Evolutionary conservation across 2,888 invertebrate species (phyloP).

Genomic region (Trichacis sp.): DNA sequence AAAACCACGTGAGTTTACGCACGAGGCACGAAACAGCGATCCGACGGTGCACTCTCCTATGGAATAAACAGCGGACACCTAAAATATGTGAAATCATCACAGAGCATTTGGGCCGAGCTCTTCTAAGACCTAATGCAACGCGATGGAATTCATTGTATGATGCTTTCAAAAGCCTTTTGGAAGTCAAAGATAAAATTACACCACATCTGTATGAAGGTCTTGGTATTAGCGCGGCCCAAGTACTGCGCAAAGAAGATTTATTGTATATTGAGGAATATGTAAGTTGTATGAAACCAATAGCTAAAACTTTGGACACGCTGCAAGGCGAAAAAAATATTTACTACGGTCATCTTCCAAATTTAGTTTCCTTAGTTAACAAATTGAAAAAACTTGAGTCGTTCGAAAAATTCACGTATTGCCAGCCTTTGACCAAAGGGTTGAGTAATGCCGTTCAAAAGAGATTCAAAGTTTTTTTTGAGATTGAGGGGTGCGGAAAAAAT

Average conservation of each 20-base stretch:
- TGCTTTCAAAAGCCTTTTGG: slow-evolving; percentile 5
- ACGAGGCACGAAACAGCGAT: slow-evolving; percentile 1
- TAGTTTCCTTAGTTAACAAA: slow-evolving; percentile 1
- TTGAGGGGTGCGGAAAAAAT: neutral
- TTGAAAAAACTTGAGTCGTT: neutral
- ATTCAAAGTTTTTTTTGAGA: slow-evolving; percentile 1
- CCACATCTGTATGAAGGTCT: slow-evolving; percentile 1
- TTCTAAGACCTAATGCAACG: slow-evolving; percentile 6
- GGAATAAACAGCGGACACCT: slow-evolving; percentile 9
- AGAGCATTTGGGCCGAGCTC: neutral
- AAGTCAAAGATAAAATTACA: slow-evolving; percentile 4
- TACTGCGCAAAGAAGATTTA: slow-evolving; percentile 6
- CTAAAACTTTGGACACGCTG: slow-evolving; percentile 6
- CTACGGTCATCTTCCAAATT: slow-evolving; percentile 14
- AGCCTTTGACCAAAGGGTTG: neutral
- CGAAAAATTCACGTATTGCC: slow-evolving; percentile 12
- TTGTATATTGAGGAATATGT: slow-evolving; percentile 16
- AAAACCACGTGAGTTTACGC: neutral
- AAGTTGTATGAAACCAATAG: slow-evolving; percentile 12
- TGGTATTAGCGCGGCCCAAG: neutral
- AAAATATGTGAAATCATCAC: neutral
- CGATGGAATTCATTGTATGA: slow-evolving; percentile 15
- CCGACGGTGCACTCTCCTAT: neutral
- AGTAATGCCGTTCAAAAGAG: neutral
- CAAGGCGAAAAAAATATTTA: slow-evolving; percentile 15